phyloP scores from a whole-genome alignment of 2,113 vertebrate genomes.

The Lonchura striata region DNA sequence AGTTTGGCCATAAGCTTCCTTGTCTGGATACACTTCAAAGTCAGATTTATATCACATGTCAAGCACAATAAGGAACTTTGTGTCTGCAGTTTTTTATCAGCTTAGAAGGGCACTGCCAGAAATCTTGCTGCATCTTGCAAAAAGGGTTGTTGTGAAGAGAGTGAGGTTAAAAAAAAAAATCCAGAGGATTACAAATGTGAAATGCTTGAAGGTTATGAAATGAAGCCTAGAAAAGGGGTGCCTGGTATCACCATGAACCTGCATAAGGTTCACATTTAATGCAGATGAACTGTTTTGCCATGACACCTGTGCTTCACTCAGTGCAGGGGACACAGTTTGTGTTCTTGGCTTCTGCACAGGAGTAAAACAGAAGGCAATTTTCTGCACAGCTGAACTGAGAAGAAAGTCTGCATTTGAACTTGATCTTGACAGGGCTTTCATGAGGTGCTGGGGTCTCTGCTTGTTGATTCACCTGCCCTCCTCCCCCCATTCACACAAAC shows the following conservation, averaged over 20 bases:
- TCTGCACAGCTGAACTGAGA: constrained; percentile 22
- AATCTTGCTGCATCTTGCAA: neutral
- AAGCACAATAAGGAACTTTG: neutral
- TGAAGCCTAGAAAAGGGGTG: neutral
- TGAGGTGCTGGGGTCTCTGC: neutral
- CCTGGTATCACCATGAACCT: neutral
- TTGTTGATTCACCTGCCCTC: neutral
- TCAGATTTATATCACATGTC: neutral
- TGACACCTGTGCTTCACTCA: neutral
- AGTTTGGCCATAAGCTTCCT: neutral
- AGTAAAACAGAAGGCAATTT: constrained; percentile 21
- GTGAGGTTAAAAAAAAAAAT: neutral
- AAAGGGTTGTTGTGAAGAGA: neutral
- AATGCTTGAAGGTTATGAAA: neutral
- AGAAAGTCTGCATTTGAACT: neutral
- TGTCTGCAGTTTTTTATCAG: neutral
- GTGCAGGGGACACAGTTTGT: neutral
- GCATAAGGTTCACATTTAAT: neutral
- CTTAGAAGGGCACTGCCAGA: neutral
- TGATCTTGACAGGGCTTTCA: neutral
- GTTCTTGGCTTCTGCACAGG: neutral
- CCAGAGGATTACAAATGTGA: neutral
- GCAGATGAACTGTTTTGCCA: neutral
- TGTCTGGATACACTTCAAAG: neutral
- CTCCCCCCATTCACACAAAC: neutral